A percentile compares a stretch with the other conserved stretches of the same genome.
Conservation (phyloP, 2,113 vertebrate species). For the Rhinopomastus cyanomelas region DNA sequence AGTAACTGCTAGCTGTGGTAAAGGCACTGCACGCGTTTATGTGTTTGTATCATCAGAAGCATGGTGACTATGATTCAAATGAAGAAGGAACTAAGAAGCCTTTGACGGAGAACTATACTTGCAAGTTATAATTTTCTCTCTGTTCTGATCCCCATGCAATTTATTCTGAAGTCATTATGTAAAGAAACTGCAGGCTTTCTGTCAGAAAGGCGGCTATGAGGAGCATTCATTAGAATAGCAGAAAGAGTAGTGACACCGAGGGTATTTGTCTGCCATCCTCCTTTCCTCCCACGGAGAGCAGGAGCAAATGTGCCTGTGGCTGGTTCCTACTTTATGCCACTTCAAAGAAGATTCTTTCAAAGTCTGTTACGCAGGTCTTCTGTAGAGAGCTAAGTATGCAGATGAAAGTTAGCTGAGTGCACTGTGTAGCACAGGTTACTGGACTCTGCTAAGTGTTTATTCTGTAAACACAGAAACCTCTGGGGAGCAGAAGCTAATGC, state of each 20-base stretch:
- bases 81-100: neutral
- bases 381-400: neutral
- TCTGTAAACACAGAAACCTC: neutral
- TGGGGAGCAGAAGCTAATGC: neutral
- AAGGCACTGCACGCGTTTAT: neutral
- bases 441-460: neutral
- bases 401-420: neutral
- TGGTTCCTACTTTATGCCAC: neutral
- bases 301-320: neutral
- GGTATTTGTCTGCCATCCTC: slow-evolving; percentile 18
- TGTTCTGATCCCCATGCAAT: slow-evolving; percentile 27
- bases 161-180: slow-evolving; percentile 46
- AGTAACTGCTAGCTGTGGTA: neutral
- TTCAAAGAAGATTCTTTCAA: slow-evolving; percentile 22
- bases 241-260: neutral
- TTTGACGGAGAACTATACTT: neutral
- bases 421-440: neutral
- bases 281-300: slow-evolving; percentile 9
- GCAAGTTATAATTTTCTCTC: slow-evolving; percentile 39
- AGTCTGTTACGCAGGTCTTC: neutral
- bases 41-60: neutral
- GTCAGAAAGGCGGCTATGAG: neutral
- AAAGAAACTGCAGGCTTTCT: slow-evolving; percentile 35
- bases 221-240: neutral
- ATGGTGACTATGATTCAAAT: neutral